Evolutionary conservation across 1,140 invertebrate species (phyloP).

Genomic region (Metaphire vulgaris): DNA sequence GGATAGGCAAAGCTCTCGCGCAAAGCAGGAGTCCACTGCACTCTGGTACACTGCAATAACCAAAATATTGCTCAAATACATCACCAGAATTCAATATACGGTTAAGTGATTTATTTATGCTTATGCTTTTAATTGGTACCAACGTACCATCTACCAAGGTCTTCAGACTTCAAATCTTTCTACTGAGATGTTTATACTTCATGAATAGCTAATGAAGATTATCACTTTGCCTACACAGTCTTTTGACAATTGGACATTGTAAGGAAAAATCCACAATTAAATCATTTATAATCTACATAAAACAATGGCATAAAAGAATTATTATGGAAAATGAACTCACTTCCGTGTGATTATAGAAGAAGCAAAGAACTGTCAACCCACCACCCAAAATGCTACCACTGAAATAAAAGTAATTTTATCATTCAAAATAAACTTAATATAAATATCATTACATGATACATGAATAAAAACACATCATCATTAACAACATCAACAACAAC

Average conservation of each 20-base stretch:
- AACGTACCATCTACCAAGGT: neutral
- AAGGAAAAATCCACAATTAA: neutral
- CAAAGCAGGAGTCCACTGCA: constrained; percentile 76
- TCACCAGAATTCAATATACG: neutral
- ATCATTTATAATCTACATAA: neutral
- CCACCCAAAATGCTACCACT: constrained; percentile 66
- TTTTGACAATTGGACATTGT: neutral
- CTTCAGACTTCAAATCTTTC: too few relatives aligned
- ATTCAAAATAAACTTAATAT: neutral
- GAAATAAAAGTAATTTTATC: constrained; percentile 27
- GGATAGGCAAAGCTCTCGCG: constrained; percentile 76
- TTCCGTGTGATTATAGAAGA: constrained; percentile 74
- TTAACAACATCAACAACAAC: neutral
- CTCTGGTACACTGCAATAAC: constrained; percentile 58
- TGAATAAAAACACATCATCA: neutral
- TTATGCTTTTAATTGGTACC: neutral
- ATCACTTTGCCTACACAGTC: too few relatives aligned
- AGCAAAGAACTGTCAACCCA: constrained; percentile 61
- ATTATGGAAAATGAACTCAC: constrained; percentile 46
- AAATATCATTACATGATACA: neutral
- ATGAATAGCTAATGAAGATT: neutral
- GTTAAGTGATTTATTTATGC: neutral
- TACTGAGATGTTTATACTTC: too few relatives aligned
- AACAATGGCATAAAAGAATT: neutral
- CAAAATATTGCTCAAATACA: constrained; percentile 7